Conservation (phyloP, 2,888 invertebrate species). For the Eledone cirrhosa region DNA sequence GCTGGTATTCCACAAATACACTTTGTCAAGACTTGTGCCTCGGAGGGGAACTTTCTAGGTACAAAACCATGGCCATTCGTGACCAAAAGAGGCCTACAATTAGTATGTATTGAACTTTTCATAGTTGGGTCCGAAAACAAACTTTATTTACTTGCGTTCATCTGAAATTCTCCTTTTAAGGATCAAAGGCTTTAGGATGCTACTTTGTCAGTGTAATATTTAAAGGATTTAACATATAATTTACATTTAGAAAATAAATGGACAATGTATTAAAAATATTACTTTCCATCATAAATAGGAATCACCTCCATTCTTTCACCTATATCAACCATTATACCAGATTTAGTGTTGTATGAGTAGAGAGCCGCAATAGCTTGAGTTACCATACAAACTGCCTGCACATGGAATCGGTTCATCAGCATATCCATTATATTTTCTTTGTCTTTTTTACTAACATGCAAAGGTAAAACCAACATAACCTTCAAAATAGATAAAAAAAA, state of each 20-base stretch:
- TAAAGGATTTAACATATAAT: too few relatives aligned
- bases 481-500: slow-evolving; percentile 36
- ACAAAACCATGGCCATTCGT: too few relatives aligned
- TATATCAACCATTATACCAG: slow-evolving; percentile 73
- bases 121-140: too few relatives aligned
- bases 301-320: slow-evolving; percentile 72
- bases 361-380: slow-evolving; percentile 71
- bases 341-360: slow-evolving; percentile 72
- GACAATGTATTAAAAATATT: neutral
- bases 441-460: slow-evolving; percentile 67
- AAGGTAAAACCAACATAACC: slow-evolving; percentile 69
- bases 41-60: too few relatives aligned
- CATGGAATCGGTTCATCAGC: slow-evolving; percentile 67
- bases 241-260: neutral
- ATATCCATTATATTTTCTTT: slow-evolving; percentile 67
- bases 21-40: too few relatives aligned
- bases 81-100: too few relatives aligned
- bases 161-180: neutral
- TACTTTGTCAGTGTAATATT: neutral
- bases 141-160: too few relatives aligned
- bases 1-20: too few relatives aligned
- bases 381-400: slow-evolving; percentile 68
- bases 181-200: neutral
- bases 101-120: too few relatives aligned
- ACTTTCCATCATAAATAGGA: slow-evolving; percentile 71